Base-by-base conservation (phyloP, 1,140 invertebrate species). In the Platyscapa corneri region DNA sequence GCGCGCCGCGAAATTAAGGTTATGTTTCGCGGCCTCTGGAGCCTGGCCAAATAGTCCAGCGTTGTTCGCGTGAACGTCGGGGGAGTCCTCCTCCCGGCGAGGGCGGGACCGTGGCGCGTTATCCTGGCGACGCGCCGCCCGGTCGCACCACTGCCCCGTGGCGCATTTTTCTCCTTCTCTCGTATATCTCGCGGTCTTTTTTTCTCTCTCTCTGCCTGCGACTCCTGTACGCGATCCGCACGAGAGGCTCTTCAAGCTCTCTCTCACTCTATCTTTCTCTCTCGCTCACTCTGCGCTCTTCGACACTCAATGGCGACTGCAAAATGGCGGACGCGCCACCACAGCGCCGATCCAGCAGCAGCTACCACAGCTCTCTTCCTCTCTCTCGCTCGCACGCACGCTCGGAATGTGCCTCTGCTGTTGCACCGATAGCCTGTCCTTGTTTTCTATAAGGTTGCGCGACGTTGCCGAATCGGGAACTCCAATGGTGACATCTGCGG, bases 261-360 rank as follows among this genome's bases (percentile, higher is more conserved):
- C 75, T 46, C 23, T 53, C 95, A 18, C 75, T 77, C 74, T 65
- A 56, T 67, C 42, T 23, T 10, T 49, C 42, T 49, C 74, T 46
- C 42, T 76, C 74, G 49, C 42, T 76, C 42, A 1, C 74, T 76
- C 12, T 46, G 30, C 76, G 42, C 75, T 79, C 64, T 60, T 3
- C 81, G 72, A n/a, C 46, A 77, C 75, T 70, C 96, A 96, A 97
- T 97, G 96, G 96, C 96, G 96, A 97, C 96, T 95, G 96, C 96
- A 97, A 96, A 96, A 97, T 97, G 97, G 97, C 97, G 97, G 96
- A 88, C 84, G 82, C 87, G 72, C 53, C 39, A 74, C 75, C 42
- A 64, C 32, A 37, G 70, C 37, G 74, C 80, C 30, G n/a, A 89
- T 87, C 8, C 27, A 67, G 32, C 53, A 76, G 74, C 60, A 83